These are phyloP conservation scores for Synodontis membranacea DNA, from an alignment of 2,113 vertebrate genomes.

Conservation along the genomic window DNA sequence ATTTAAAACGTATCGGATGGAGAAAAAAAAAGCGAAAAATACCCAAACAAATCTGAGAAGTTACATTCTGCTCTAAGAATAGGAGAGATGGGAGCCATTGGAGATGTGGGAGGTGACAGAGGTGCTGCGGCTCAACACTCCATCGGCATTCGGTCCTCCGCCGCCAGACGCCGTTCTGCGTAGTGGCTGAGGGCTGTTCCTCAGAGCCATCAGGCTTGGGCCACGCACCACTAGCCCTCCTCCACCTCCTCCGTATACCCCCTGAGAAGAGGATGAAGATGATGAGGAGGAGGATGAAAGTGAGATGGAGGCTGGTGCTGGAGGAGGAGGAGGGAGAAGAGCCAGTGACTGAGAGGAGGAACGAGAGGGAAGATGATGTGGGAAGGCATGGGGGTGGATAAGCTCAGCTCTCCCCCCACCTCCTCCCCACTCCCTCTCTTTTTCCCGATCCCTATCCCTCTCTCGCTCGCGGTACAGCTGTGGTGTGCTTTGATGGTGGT, in stretches of 20 bases:
- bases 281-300: conserved; percentile 71
- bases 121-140: conserved; percentile 85
- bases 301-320: conserved; percentile 69
- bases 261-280: conserved; percentile 72
- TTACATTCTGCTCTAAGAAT: conserved; percentile 72
- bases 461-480: conserved; percentile 77
- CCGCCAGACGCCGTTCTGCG: conserved; percentile 87
- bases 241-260: conserved; percentile 70
- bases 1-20: neutral
- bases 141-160: conserved; percentile 62
- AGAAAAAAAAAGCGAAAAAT: neutral
- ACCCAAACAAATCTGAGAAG: neutral
- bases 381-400: conserved; percentile 73
- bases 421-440: conserved; percentile 69
- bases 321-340: conserved; percentile 76
- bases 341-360: conserved; percentile 78
- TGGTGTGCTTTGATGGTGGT: conserved; percentile 80
- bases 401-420: conserved; percentile 61
- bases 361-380: conserved; percentile 77
- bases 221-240: conserved; percentile 70
- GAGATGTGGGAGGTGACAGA: conserved; percentile 91
- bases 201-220: conserved; percentile 80
- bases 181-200: conserved; percentile 89
- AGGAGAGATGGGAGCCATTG: conserved; percentile 88
- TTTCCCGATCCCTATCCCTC: conserved; percentile 71